Evolutionary conservation across 2,113 vertebrate genomes (phyloP).

Genomic region (Ahaetulla prasina): DNA sequence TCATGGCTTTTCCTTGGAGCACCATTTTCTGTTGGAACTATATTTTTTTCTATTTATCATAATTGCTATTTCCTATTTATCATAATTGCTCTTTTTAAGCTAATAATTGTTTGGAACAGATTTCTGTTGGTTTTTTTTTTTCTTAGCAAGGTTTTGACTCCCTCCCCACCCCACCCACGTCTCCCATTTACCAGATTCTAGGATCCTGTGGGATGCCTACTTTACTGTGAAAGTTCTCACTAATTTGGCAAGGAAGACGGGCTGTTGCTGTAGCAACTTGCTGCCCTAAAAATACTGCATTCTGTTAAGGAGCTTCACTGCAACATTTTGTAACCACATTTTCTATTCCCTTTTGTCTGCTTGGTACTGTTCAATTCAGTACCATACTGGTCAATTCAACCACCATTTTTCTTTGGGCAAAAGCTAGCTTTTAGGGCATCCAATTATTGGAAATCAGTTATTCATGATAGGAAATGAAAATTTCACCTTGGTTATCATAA

Average conservation of each 20-base stretch:
- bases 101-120: background rate
- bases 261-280: background rate
- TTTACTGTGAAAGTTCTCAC: background rate
- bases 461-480: background rate
- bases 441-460: background rate
- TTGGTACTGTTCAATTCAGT: background rate
- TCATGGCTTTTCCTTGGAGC: background rate
- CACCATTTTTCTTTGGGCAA: rapidly evolving
- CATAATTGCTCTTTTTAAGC: background rate
- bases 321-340: background rate
- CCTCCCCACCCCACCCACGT: no score
- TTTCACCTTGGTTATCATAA: background rate
- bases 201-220: rapidly evolving
- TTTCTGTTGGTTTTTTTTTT: background rate
- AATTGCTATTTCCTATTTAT: background rate
- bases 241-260: background rate
- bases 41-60: background rate
- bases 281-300: background rate
- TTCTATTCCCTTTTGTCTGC: background rate
- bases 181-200: background rate
- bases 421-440: background rate
- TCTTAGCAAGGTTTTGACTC: background rate
- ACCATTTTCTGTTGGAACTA: background rate
- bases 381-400: background rate
- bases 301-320: background rate